These are phyloP conservation scores for Gymnorhina tibicen DNA, from an alignment of 2,113 vertebrate species.

Conservation along the genomic window DNA sequence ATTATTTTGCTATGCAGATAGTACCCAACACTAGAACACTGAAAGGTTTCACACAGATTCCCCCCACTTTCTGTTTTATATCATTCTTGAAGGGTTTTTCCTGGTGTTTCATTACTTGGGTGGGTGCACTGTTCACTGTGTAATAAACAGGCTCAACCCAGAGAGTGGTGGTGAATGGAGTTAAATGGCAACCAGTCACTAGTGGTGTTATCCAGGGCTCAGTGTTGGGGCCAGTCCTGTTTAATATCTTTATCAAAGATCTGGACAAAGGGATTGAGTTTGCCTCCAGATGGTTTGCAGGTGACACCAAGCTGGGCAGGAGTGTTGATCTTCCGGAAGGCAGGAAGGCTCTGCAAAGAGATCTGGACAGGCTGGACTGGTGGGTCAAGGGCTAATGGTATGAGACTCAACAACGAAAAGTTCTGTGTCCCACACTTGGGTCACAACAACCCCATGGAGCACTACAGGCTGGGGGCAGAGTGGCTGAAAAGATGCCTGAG, in stretches of 20 bases:
- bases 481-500: not conserved
- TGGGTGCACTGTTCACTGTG: not conserved
- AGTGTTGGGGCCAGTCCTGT: not conserved
- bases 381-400: not conserved
- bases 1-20: slow-evolving; percentile 5
- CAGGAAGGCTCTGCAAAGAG: not conserved
- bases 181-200: not conserved
- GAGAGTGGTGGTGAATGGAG: not conserved
- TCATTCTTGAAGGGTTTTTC: not conserved
- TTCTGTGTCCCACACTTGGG: fast-evolving
- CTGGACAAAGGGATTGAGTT: not conserved
- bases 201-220: not conserved
- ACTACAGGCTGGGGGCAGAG: not conserved
- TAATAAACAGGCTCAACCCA: not conserved
- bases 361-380: not conserved
- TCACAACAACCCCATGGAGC: not conserved
- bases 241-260: not conserved
- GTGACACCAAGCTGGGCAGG: not conserved
- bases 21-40: not conserved
- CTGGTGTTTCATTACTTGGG: not conserved
- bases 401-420: not conserved
- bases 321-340: not conserved
- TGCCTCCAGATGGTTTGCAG: not conserved
- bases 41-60: not conserved
- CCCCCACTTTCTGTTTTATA: not conserved